phyloP scores from a whole-genome alignment of 64 coral and sea anemone species.

The Dendronephthya gigantea region DNA sequence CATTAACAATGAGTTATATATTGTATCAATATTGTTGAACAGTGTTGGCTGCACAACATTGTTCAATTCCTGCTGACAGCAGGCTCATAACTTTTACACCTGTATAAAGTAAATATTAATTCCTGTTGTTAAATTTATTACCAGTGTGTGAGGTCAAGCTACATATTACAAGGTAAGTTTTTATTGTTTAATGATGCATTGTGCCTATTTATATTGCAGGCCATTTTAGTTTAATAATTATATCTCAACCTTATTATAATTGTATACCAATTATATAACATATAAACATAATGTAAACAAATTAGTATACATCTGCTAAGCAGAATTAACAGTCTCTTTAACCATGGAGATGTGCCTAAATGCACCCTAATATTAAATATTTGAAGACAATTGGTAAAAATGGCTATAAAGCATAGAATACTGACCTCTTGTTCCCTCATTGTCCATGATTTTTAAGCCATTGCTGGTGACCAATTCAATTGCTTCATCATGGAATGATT shows the following conservation, averaged over 20 bases:
- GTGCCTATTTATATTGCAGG: background rate
- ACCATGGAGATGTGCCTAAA: background rate
- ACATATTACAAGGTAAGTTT: background rate
- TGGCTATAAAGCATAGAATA: background rate
- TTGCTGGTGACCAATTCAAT: constrained; percentile 39
- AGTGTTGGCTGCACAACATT: no score
- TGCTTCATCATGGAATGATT: constrained; percentile 29
- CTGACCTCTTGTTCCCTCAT: constrained; percentile 44
- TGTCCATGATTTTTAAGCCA: constrained; percentile 37
- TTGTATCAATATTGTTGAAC: no score
- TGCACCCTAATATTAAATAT: background rate
- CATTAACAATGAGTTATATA: no score
- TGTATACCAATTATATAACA: no score
- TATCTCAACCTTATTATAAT: no score
- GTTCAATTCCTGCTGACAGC: no score
- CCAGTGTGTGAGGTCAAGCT: no score
- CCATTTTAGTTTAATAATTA: no score
- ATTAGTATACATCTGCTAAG: background rate
- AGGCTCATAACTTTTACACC: background rate
- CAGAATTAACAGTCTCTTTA: background rate
- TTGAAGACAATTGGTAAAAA: no score
- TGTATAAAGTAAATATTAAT: background rate
- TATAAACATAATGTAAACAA: background rate
- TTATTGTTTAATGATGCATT: background rate
- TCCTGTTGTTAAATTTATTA: background rate